Percentiles rank a stretch among this genome's conserved stretches.
These are phyloP conservation scores for Galagoides demidoff DNA, from an alignment of 2,797 vertebrate genomes.

Conservation along the genomic window DNA sequence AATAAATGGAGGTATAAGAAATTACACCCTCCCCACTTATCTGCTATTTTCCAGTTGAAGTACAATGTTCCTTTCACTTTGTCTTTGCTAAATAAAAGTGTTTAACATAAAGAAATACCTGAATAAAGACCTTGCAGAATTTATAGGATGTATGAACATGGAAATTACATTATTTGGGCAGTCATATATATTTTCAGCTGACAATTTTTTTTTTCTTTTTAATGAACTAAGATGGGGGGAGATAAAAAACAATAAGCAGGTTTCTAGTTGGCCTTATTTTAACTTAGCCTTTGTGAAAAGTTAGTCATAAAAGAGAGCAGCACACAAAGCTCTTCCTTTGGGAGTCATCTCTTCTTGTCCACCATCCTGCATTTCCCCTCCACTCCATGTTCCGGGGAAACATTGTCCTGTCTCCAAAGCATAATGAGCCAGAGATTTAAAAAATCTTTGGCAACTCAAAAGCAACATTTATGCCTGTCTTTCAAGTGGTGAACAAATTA, in stretches of 20 bases:
- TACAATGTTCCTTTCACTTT: background rate
- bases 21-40: background rate
- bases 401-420: background rate
- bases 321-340: background rate
- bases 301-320: background rate
- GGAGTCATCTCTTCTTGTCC: background rate
- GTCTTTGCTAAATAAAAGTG: constrained; percentile 30
- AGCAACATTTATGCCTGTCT: background rate
- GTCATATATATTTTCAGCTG: background rate
- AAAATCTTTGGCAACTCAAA: background rate
- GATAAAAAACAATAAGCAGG: background rate
- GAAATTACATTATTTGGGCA: background rate
- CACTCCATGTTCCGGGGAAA: background rate
- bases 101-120: background rate
- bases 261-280: background rate
- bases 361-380: background rate
- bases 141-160: background rate
- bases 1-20: background rate
- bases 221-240: background rate
- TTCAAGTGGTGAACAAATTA: background rate
- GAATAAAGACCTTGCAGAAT: background rate
- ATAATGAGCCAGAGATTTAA: background rate
- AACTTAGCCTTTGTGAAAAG: background rate
- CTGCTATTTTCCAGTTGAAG: constrained; percentile 5
- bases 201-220: background rate